A percentile compares a stretch with the other conserved stretches of the same genome.
Evolutionary conservation across 2,888 invertebrate genomes (phyloP).

Genomic region (Chrysolina americana): DNA sequence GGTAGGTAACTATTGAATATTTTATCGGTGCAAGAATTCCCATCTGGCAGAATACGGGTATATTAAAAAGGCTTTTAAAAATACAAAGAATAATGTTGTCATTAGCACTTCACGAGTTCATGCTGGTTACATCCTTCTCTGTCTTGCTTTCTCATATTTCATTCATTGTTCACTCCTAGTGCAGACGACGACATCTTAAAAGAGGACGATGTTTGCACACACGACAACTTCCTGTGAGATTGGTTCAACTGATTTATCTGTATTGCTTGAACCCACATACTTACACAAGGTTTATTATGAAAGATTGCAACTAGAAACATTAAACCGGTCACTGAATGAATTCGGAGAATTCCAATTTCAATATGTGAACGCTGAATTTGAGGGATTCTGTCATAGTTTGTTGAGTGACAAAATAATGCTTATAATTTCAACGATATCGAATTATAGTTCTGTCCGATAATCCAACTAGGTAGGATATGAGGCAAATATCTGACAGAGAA

Average conservation of each 20-base stretch:
- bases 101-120: neutral
- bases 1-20: neutral
- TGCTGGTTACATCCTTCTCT: neutral
- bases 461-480: too few relatives aligned
- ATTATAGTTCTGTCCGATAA: too few relatives aligned
- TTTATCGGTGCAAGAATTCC: neutral
- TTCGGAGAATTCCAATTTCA: neutral
- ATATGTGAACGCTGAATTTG: too few relatives aligned
- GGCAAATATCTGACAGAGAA: too few relatives aligned
- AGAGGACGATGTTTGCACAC: conserved; percentile 33
- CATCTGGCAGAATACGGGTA: neutral
- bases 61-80: neutral
- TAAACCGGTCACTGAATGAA: neutral
- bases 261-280: neutral
- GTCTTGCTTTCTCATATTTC: neutral
- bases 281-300: neutral
- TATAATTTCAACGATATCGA: too few relatives aligned
- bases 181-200: neutral
- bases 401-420: too few relatives aligned
- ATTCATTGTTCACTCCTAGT: neutral
- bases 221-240: conserved; percentile 60
- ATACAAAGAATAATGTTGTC: neutral
- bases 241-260: conserved; percentile 48
- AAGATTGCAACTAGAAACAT: neutral
- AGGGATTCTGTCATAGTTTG: too few relatives aligned